Evolutionary conservation across 2,888 invertebrate species (phyloP).

Genomic region (Morpho deidamia): DNA sequence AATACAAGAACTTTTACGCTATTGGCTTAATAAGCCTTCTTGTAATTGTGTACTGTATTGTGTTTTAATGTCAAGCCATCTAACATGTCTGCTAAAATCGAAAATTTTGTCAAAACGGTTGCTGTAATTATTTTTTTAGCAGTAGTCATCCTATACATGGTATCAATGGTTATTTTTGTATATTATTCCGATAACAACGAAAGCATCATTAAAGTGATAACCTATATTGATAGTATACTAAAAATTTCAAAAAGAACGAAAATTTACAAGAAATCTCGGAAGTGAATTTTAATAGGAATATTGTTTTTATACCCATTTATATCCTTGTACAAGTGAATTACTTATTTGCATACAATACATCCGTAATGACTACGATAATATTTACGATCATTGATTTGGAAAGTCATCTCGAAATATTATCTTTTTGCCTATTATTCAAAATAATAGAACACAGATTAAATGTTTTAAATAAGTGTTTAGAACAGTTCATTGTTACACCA

Average conservation of each 20-base stretch:
- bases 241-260: slow-evolving; percentile 20
- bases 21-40: slow-evolving; percentile 25
- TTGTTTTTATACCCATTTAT: slow-evolving; percentile 29
- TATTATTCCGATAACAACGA: slow-evolving; percentile 33
- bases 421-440: slow-evolving; percentile 40
- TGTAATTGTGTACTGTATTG: slow-evolving; percentile 9
- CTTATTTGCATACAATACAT: not conserved
- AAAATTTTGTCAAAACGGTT: slow-evolving; percentile 28
- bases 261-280: slow-evolving; percentile 30
- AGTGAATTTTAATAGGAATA: slow-evolving; percentile 17
- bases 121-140: slow-evolving; percentile 37
- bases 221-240: slow-evolving; percentile 32
- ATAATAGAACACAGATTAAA: slow-evolving; percentile 38
- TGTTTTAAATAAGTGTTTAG: slow-evolving; percentile 40
- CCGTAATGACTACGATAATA: not conserved
- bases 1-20: slow-evolving; percentile 34
- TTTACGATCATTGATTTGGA: slow-evolving; percentile 15
- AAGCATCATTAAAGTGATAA: slow-evolving; percentile 32
- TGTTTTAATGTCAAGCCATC: slow-evolving; percentile 20
- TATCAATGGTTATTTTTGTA: slow-evolving; percentile 33
- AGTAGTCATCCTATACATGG: slow-evolving; percentile 35
- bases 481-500: slow-evolving; percentile 31
- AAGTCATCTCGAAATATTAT: slow-evolving; percentile 42
- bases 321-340: not conserved
- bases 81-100: not conserved